These are phyloP conservation scores for Halictus rubicundus DNA, from an alignment of 1,140 invertebrate genomes.

Conservation along the genomic window DNA sequence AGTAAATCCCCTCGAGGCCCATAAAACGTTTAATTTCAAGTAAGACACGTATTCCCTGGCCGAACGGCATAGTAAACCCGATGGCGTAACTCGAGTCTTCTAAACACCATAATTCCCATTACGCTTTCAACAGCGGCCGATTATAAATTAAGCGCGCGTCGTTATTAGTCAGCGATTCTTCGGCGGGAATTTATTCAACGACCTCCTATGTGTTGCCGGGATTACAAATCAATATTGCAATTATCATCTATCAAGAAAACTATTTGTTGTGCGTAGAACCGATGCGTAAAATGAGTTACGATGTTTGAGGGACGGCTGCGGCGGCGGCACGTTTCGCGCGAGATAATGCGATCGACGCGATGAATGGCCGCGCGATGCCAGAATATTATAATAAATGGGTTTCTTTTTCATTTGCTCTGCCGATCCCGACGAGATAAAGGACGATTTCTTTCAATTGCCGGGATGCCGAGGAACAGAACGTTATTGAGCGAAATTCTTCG, in stretches of 20 bases:
- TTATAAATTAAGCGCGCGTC: slow-evolving; percentile 12
- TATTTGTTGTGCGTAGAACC: slow-evolving; percentile 33
- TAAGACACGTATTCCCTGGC: background rate
- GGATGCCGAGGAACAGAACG: no score
- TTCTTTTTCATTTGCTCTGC: background rate
- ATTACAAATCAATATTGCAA: slow-evolving; percentile 39
- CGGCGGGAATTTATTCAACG: slow-evolving; percentile 24
- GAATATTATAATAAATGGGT: background rate
- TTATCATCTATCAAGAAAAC: slow-evolving; percentile 43
- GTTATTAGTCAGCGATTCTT: slow-evolving; percentile 30
- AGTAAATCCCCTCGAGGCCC: background rate
- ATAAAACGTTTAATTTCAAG: background rate
- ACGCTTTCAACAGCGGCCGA: background rate
- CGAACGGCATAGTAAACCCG: background rate
- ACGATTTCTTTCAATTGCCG: background rate
- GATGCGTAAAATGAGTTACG: slow-evolving; percentile 46
- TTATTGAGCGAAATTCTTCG: no score
- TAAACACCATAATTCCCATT: background rate
- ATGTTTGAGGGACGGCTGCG: slow-evolving; percentile 30
- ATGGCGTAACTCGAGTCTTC: background rate
- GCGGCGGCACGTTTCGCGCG: background rate
- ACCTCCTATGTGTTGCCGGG: background rate
- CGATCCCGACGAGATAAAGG: background rate
- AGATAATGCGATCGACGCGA: slow-evolving; percentile 23
- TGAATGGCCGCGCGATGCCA: slow-evolving; percentile 29